Evolutionary conservation across 2,888 invertebrate species (phyloP), one percentile per base, ranked within the genome.

Genomic region (Ferrisia virgata): DNA sequence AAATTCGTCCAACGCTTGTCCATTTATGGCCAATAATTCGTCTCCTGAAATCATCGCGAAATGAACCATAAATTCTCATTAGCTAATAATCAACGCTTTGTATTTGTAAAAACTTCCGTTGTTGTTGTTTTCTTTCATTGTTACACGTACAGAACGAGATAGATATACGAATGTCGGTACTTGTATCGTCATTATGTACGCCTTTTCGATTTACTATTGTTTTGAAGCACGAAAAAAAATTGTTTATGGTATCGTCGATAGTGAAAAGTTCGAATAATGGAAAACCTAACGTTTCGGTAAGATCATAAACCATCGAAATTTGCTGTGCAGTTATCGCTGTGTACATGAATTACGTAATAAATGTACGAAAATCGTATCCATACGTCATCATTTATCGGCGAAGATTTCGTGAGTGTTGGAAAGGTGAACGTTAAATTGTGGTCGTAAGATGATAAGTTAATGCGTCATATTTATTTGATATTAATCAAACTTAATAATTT

Each of bases 21-120:
- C 94, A 89, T 95, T 95, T 25, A 95, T 93, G 85, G 94, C 93
- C 86, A 95, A 89, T 87, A 95, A 93, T 89, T 95, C 94, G 88
- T 95, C 95, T 81, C 95, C 94, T 92, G 89, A 36, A 53, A 64
- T 31, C 58, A 58, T 13, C 2, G 1, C 58, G 18, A 47, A 31
- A 47, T 13, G 18, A 53, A 31, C 31, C 28, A 58, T 64, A 69
- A 69, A 22, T 36, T 36, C 53, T 28, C 64, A 18, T 33, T 28
- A 69, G 69, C 22, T 18, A 64, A 39, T 18, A 3, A 47, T n/a
- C 47, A n/a, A n/a, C n/a, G n/a, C n/a, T n/a, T n/a, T n/a, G 47
- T 47, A 47, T n/a, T 0, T n/a, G 47, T 47, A 5, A 47, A 47
- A 22, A 22, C 22, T 53, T 22, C 6, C 22, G 9, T 53, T 18